A percentile compares a stretch with the other conserved stretches of the same genome.
Evolutionary conservation across 2,888 invertebrate species (phyloP).

Genomic region (Schizaphis graminum): DNA sequence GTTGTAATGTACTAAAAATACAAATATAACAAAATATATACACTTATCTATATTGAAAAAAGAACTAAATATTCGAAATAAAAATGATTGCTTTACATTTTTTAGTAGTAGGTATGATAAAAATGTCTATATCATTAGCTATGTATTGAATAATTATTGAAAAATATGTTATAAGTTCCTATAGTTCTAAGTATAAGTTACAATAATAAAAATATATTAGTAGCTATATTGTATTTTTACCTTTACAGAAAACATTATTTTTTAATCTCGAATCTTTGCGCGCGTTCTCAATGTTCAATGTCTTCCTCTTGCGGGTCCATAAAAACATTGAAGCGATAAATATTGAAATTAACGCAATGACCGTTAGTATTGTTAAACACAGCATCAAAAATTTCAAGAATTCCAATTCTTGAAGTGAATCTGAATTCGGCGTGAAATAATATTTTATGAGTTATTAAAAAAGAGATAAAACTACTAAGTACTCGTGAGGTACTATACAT

Average conservation of each 20-base stretch:
- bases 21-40: too few relatives aligned
- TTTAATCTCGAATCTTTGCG: conserved; percentile 38
- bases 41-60: too few relatives aligned
- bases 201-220: background rate
- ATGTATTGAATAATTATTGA: too few relatives aligned
- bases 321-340: background rate
- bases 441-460: background rate
- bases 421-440: background rate
- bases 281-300: background rate
- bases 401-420: conserved; percentile 1
- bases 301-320: conserved; percentile 11
- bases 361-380: background rate
- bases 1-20: too few relatives aligned
- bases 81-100: too few relatives aligned
- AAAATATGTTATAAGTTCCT: too few relatives aligned
- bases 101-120: too few relatives aligned
- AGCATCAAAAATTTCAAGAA: background rate
- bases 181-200: background rate
- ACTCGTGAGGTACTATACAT: background rate
- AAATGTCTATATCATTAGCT: too few relatives aligned
- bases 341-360: background rate
- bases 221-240: conserved; percentile 2
- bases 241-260: conserved; percentile 38
- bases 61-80: too few relatives aligned
- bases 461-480: background rate